These are phyloP conservation scores for Columba livia DNA, from an alignment of 2,113 vertebrate species.

Conservation along the genomic window DNA sequence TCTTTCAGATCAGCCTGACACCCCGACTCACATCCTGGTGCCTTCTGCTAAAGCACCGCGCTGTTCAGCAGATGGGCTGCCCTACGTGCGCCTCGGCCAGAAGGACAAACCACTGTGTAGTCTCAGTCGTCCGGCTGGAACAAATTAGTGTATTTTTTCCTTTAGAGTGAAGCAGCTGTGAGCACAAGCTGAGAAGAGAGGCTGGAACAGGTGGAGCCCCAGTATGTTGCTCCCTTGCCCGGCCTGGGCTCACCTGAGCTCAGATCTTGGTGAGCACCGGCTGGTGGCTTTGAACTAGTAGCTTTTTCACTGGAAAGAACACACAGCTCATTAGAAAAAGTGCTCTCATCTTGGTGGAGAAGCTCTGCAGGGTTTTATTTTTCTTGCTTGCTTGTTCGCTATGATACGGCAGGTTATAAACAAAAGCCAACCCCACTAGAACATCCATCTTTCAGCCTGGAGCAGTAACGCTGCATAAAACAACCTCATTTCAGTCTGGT, in stretches of 20 bases:
- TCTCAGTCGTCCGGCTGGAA: neutral
- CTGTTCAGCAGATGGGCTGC: neutral
- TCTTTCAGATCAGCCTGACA: neutral
- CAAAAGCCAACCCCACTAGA: neutral
- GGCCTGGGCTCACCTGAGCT: neutral
- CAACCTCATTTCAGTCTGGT: neutral
- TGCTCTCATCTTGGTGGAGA: neutral
- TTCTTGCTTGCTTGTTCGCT: neutral
- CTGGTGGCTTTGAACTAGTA: neutral
- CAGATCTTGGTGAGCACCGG: accelerated
- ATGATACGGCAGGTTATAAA: neutral
- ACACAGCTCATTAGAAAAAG: neutral
- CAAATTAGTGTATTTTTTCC: neutral
- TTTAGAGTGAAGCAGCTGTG: neutral
- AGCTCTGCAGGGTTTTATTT: neutral
- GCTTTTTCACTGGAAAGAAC: neutral
- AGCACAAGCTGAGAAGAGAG: neutral
- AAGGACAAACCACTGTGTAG: accelerated
- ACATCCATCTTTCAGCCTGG: accelerated
- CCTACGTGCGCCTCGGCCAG: accelerated
- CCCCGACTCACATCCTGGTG: neutral
- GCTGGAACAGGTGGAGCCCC: neutral
- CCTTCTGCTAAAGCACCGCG: neutral
- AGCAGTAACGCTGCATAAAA: neutral
- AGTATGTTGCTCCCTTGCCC: accelerated